A percentile compares a stretch with the other conserved stretches of the same genome.
phyloP scores from a whole-genome alignment of 2,113 vertebrate genomes.

The Entomyzon cyanotis region DNA sequence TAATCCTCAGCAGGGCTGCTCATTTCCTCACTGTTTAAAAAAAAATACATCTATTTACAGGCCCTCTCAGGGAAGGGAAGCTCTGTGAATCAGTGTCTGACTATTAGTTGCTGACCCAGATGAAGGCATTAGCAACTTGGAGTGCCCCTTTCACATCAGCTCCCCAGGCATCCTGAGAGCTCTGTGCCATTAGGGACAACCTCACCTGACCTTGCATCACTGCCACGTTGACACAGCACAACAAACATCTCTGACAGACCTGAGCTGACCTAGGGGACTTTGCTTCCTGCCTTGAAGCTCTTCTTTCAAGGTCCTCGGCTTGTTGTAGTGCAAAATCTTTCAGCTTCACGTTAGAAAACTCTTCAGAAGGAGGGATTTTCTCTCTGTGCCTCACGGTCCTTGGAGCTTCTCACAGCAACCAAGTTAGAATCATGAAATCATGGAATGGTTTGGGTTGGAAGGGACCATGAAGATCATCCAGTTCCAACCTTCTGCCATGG shows the following conservation, averaged over 20 bases:
- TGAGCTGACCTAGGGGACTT: not conserved
- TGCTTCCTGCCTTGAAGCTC: not conserved
- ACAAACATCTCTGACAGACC: not conserved
- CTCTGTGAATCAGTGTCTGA: slow-evolving; percentile 19
- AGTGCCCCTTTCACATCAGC: not conserved
- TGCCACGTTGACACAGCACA: not conserved
- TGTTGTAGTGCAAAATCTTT: not conserved
- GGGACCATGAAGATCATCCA: not conserved
- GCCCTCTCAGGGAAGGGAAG: not conserved
- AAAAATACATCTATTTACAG: not conserved
- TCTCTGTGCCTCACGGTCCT: not conserved
- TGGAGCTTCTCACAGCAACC: not conserved
- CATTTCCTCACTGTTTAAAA: slow-evolving; percentile 1
- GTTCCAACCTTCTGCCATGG: not conserved
- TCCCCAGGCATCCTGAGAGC: not conserved
- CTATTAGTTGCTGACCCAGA: not conserved
- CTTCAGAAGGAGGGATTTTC: not conserved
- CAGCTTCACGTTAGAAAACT: not conserved
- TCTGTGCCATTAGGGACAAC: not conserved
- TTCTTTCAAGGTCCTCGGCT: not conserved
- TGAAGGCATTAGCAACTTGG: not conserved
- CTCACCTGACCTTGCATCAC: not conserved
- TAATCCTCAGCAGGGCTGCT: slow-evolving; percentile 16
- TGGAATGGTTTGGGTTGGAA: not conserved
- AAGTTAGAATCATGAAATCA: not conserved